Conservation (phyloP, 2,797 vertebrate genomes). For the Simalia tracyae region DNA sequence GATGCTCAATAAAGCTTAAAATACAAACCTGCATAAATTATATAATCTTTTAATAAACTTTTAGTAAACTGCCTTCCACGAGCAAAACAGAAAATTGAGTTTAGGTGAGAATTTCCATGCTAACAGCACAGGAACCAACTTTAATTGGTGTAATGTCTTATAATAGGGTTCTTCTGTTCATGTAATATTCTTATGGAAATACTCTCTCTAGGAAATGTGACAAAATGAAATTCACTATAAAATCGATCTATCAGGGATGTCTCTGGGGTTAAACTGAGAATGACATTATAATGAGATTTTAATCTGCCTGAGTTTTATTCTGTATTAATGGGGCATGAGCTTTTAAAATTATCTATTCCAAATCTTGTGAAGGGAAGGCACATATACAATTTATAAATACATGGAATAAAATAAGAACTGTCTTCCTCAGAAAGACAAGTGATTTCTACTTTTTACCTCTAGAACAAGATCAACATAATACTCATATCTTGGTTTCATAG, state of each 20-base stretch:
- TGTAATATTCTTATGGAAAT: not conserved
- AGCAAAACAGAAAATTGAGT: not conserved
- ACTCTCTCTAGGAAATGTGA: not conserved
- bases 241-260: not conserved
- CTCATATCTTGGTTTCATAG: not conserved
- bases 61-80: not conserved
- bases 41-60: not conserved
- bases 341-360: not conserved
- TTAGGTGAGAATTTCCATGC: not conserved
- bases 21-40: not conserved
- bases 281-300: not conserved
- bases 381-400: not conserved
- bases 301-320: not conserved
- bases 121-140: not conserved
- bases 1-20: not conserved
- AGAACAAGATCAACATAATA: not conserved
- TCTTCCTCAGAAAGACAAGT: not conserved
- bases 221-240: not conserved
- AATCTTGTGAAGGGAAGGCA: not conserved
- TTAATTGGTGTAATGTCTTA: not conserved
- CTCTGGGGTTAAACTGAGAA: not conserved
- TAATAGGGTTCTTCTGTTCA: not conserved
- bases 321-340: not conserved
- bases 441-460: not conserved
- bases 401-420: not conserved